Evolutionary conservation across 2,113 vertebrate genomes (phyloP), one percentile per base, ranked within the genome.

Genomic region (Leptosomus discolor): DNA sequence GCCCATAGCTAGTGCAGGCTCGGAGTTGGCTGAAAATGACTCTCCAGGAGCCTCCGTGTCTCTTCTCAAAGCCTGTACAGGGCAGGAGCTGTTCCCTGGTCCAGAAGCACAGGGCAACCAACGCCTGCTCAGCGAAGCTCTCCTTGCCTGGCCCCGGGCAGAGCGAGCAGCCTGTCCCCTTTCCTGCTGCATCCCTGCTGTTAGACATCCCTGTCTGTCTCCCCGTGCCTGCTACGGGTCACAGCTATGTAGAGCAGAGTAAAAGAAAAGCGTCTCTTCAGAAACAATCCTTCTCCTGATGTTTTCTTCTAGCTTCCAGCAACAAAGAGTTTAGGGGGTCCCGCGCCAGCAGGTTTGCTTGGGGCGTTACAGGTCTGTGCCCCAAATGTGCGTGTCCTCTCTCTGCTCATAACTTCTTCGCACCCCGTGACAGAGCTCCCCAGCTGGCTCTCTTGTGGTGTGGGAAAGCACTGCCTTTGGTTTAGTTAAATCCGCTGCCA

Each of bases 211-310:
- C n/a, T n/a, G n/a, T n/a, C n/a, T n/a, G n/a, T 32, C 39, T 60
- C 32, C 39, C 50, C 3, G 0, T 5, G 11, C 24, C 54, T 20
- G 4, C 24, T 5, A 2, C 1, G 8, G 43, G 2, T 22, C 58
- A 20, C 41, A 11, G 69, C 12, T 8, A 0, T 3, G 21, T 1
- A 24, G 29, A 45, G 24, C 36, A 34, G 20, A 68, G 43, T 3
- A 18, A 16, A 43, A 37, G 36, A 21, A 58, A 73, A 70, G 3
- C 3, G 0, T 21, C 8, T 4, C 6, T 43, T 43, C 12, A 4
- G 45, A 53, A 37, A 17, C 23, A 60, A 60, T 14, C 4, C 15
- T 81, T 56, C 70, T 45, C 32, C 61, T 8, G 20, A 1, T 30
- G 60, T 16, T 32, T 22, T 61, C 21, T 61, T n/a, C 3, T 0